Base-by-base conservation (phyloP, 1,140 invertebrate species). In the Drosophila oshimai region DNA sequence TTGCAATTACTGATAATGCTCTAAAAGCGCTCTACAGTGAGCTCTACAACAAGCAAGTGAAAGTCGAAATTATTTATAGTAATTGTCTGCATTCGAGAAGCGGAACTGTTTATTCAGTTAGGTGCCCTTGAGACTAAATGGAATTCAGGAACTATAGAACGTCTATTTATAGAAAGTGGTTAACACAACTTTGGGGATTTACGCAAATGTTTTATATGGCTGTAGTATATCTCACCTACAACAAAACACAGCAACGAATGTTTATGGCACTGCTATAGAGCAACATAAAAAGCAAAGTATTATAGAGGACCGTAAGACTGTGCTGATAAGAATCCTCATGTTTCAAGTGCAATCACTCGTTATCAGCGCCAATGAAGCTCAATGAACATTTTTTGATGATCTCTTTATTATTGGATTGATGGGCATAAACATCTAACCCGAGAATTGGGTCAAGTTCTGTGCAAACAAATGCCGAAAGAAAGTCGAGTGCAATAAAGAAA, bases 401-500 rank as follows among this genome's bases (percentile, higher is more conserved):
- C 18, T 29, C 37, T 36, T 64, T 24, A 65, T 64, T 65, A 65
- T 50, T 39, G 33, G n/a, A 20, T 47, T 18, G 54, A 18, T 7
- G 45, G 29, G 13, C 33, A 28, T 22, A 29, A 9, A 9, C 12
- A 36, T 26, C n/a, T 37, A 42, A 15, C 28, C 31, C 17, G 13
- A 10, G 31, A 73, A 46, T 44, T 73, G 69, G 69, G 70, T 73
- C 70, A 73, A 73, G 68, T 47, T 72, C 39, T 62, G 12, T 26
- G 28, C 42, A 70, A 70, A 57, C 28, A 39, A 39, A 10, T 26
- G 6, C 20, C 37, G 24, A 57, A 70, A 68, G 65, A 73, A 62
- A 64, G 42, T 41, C 24, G 47, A 41, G 15, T 24, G 42, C 42
- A 54, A 41, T 53, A 47, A 73, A 73, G 47, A 64, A 73, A 73